phyloP scores from a whole-genome alignment of 2,888 invertebrate species.

The Blera fallax region DNA sequence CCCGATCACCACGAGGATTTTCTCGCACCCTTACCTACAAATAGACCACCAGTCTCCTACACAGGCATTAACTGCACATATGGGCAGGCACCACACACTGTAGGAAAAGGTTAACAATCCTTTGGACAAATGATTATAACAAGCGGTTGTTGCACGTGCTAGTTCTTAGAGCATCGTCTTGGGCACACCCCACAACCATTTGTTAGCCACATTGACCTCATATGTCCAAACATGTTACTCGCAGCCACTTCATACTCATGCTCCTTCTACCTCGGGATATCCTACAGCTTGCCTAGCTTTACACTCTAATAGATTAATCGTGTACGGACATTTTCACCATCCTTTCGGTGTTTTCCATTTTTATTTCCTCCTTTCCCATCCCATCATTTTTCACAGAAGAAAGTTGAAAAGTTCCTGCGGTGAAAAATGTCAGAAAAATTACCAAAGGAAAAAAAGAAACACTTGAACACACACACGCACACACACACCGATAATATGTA shows the following conservation, averaged over 20 bases:
- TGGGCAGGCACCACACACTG: conserved; percentile 9
- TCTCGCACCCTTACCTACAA: not conserved
- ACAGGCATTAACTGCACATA: conserved; percentile 37
- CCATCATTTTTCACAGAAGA: conserved; percentile 45
- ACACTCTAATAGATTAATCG: conserved; percentile 63
- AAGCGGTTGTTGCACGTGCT: conserved; percentile 68
- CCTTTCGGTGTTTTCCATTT: not conserved
- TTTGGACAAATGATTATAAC: conserved; percentile 63
- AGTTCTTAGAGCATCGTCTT: conserved; percentile 44
- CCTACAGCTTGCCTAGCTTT: not conserved
- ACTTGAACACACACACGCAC: not conserved
- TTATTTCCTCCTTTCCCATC: not conserved
- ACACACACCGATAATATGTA: not conserved
- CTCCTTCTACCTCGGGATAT: not conserved
- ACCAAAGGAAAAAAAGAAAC: conserved; percentile 27
- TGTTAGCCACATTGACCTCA: conserved; percentile 67
- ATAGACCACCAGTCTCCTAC: not conserved
- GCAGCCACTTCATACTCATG: not conserved
- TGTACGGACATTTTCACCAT: conserved; percentile 30
- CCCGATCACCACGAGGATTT: conserved; percentile 24
- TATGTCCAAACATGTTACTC: conserved; percentile 50
- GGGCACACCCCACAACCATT: conserved; percentile 60
- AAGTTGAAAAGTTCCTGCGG: conserved; percentile 66
- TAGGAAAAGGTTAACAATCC: conserved; percentile 57
- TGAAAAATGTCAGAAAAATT: conserved; percentile 61